phyloP scores from a whole-genome alignment of 2,797 vertebrate genomes.

The Epinephelus coioides region DNA sequence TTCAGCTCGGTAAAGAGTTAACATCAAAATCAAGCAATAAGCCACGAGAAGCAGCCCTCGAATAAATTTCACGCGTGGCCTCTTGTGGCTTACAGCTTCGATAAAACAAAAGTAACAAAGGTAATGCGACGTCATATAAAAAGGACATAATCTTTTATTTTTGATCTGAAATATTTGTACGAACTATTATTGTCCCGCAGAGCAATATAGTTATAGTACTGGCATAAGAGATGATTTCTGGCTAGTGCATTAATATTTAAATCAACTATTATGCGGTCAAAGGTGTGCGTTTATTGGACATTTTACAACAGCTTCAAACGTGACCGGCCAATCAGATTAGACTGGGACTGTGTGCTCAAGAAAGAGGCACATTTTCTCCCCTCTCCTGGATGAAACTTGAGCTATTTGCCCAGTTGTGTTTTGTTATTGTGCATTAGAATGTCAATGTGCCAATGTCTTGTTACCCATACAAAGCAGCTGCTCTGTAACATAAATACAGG shows the following conservation, averaged over 20 bases:
- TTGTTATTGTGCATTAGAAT: constrained; percentile 63
- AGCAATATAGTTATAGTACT: constrained; percentile 48
- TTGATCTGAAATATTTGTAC: constrained; percentile 52
- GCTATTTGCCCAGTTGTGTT: constrained; percentile 46
- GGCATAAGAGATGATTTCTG: constrained; percentile 54
- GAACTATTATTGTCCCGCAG: constrained; percentile 32
- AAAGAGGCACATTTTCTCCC: neutral
- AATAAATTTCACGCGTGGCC: constrained; percentile 45
- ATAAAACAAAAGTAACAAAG: constrained; percentile 62
- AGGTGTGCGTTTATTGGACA: constrained; percentile 67
- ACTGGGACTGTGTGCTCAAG: neutral
- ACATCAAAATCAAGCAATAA: constrained; percentile 50
- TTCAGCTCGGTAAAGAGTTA: constrained; percentile 42
- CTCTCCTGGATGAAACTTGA: constrained; percentile 34
- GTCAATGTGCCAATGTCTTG: constrained; percentile 61
- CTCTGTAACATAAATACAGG: constrained; percentile 74
- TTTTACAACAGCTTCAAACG: constrained; percentile 67
- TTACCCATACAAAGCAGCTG: constrained; percentile 69
- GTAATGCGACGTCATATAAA: constrained; percentile 50
- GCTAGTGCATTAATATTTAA: constrained; percentile 69
- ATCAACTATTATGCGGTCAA: constrained; percentile 68
- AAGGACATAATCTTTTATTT: constrained; percentile 63
- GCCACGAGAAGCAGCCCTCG: constrained; percentile 35
- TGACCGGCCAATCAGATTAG: constrained; percentile 65
- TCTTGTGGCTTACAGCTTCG: constrained; percentile 53